Percentiles rank a stretch among this genome's conserved stretches.
Conservation (phyloP, 2,113 vertebrate species). For the Platichthys flesus region DNA sequence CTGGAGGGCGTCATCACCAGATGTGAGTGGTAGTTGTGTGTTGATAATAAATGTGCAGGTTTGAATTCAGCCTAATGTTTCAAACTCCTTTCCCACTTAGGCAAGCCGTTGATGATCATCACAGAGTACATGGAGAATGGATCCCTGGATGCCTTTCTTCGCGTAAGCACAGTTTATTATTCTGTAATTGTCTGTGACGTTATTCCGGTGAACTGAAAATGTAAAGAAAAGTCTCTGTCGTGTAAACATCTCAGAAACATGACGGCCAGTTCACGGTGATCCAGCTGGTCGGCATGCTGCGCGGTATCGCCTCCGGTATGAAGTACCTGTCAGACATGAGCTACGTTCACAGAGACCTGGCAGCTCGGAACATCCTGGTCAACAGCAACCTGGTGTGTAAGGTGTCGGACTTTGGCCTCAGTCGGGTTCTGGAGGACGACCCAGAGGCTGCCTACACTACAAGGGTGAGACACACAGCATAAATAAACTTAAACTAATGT, state of each 20-base stretch:
- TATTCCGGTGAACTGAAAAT: background rate
- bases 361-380: slow-evolving; percentile 96
- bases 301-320: slow-evolving; percentile 97
- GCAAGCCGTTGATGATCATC: slow-evolving; percentile 98
- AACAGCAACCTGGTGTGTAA: slow-evolving; percentile 99
- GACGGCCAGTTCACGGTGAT: slow-evolving; percentile 97
- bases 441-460: slow-evolving; percentile 96
- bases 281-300: slow-evolving; percentile 97
- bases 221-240: background rate
- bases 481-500: slow-evolving; percentile 33
- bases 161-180: slow-evolving; percentile 81
- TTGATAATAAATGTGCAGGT: background rate
- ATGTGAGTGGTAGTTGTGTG: slow-evolving; percentile 66
- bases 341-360: slow-evolving; percentile 96
- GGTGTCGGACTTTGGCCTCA: slow-evolving; percentile 98
- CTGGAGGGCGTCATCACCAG: slow-evolving; percentile 83
- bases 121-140: slow-evolving; percentile 99
- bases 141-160: slow-evolving; percentile 96
- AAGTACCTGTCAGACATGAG: slow-evolving; percentile 99
- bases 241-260: slow-evolving; percentile 86
- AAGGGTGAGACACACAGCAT: slow-evolving; percentile 85
- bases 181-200: background rate
- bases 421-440: slow-evolving; percentile 95
- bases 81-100: slow-evolving; percentile 72
- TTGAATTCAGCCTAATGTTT: background rate